A percentile compares a stretch with the other conserved stretches of the same genome.
Evolutionary conservation across 2,888 invertebrate genomes (phyloP).

Genomic region (Dioctria rufipes): DNA sequence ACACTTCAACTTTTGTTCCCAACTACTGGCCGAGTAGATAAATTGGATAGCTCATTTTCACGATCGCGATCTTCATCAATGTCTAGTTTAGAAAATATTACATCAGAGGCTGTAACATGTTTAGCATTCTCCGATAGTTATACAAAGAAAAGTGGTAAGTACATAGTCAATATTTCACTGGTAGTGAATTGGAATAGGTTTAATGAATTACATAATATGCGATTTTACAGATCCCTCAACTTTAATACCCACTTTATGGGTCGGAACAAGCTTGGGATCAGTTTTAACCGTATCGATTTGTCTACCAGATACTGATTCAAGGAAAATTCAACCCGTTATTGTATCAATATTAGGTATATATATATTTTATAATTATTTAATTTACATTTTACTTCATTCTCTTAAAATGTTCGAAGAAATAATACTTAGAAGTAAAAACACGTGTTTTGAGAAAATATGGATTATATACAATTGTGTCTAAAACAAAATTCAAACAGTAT

Average conservation of each 20-base stretch:
- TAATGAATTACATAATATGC: constrained; percentile 33
- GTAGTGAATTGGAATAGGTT: neutral
- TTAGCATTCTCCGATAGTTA: constrained; percentile 96
- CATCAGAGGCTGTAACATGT: constrained; percentile 95
- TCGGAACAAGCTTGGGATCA: constrained; percentile 97
- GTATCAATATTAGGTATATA: constrained; percentile 89
- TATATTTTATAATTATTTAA: neutral
- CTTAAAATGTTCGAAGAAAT: too few relatives aligned
- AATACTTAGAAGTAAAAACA: too few relatives aligned
- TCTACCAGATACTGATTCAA: constrained; percentile 84
- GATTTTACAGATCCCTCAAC: constrained; percentile 82
- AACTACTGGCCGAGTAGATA: constrained; percentile 86
- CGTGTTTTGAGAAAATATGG: too few relatives aligned
- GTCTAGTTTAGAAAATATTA: constrained; percentile 98
- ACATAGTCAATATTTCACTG: neutral
- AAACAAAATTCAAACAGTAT: too few relatives aligned
- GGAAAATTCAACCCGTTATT: constrained; percentile 88
- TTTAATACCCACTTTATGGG: constrained; percentile 93
- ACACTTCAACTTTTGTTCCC: constrained; percentile 41
- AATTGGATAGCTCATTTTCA: constrained; percentile 96
- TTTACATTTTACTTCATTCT: too few relatives aligned
- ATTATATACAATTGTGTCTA: too few relatives aligned
- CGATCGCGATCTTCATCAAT: constrained; percentile 97
- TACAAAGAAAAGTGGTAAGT: constrained; percentile 92
- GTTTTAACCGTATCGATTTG: constrained; percentile 93